A percentile compares a stretch with the other conserved stretches of the same genome.
Evolutionary conservation across 2,888 invertebrate species (phyloP).

Genomic region (Cosmia trapezina): DNA sequence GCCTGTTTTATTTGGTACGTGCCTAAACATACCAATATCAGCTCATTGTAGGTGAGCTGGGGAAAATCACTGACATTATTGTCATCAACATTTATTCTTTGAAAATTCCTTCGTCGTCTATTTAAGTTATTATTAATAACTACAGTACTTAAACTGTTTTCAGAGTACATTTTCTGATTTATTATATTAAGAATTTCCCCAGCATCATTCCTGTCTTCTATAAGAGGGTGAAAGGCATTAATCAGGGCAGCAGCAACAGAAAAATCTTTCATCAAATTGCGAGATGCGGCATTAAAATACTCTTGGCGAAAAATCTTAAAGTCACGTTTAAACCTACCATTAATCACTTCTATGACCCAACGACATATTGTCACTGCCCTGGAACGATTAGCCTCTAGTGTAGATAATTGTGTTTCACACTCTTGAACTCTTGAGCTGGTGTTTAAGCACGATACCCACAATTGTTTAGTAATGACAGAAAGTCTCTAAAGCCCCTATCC

Average conservation of each 20-base stretch:
- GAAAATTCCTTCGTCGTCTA: background rate
- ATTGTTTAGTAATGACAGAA: constrained; percentile 2
- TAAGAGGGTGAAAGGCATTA: constrained; percentile 6
- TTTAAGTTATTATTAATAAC: constrained; percentile 11
- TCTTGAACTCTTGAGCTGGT: constrained; percentile 1
- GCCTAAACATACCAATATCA: constrained; percentile 3
- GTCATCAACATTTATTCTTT: background rate
- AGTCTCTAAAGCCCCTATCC: no score
- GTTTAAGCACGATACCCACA: background rate
- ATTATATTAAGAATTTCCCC: background rate
- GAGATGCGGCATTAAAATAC: background rate
- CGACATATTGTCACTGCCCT: constrained; percentile 7
- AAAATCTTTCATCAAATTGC: constrained; percentile 7
- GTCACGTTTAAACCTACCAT: no score
- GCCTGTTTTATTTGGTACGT: constrained; percentile 15
- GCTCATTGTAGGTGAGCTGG: constrained; percentile 3
- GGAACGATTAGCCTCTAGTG: background rate
- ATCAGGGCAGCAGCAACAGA: background rate
- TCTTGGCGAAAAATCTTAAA: no score
- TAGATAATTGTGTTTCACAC: background rate
- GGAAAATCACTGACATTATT: constrained; percentile 7
- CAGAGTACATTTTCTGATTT: constrained; percentile 1
- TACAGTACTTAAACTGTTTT: constrained; percentile 3
- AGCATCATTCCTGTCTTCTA: background rate
- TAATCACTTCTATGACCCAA: background rate